Percentiles rank a stretch among this genome's conserved stretches.
Conservation (phyloP, 2,113 vertebrate genomes). For the Trinectes maculatus region DNA sequence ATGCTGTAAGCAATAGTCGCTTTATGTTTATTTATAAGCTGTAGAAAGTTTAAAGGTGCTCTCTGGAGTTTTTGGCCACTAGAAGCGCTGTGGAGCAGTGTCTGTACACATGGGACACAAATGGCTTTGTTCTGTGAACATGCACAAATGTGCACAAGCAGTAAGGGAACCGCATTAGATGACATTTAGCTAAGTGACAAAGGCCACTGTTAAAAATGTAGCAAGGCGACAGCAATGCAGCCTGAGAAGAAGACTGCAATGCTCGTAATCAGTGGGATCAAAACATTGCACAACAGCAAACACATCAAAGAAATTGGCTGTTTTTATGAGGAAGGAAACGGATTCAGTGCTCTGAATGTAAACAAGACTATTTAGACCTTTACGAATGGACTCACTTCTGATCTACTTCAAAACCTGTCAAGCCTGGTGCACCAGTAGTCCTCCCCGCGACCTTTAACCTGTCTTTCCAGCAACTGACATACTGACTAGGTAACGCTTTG, state of each 20-base stretch:
- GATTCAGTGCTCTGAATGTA: no score
- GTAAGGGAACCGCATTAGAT: neutral
- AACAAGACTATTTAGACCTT: neutral
- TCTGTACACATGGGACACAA: neutral
- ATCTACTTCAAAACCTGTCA: neutral
- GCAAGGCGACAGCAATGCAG: neutral
- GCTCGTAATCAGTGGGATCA: neutral
- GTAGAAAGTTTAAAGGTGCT: neutral
- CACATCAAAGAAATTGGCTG: neutral
- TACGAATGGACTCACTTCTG: neutral
- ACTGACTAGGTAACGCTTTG: constrained; percentile 45
- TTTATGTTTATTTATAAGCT: no score
- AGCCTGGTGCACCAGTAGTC: fast-evolving
- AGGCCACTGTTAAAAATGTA: neutral
- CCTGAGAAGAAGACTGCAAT: neutral
- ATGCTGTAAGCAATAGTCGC: no score
- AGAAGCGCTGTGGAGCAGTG: no score
- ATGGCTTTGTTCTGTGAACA: neutral
- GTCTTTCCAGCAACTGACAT: constrained; percentile 20
- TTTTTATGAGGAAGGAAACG: constrained; percentile 11
- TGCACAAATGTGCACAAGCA: neutral
- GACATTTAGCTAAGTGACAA: neutral
- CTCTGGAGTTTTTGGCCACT: neutral
- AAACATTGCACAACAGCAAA: constrained; percentile 8
- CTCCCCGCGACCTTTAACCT: constrained; percentile 8